Base-by-base conservation (phyloP, 2,797 vertebrate genomes). In the Taeniopygia guttata region DNA sequence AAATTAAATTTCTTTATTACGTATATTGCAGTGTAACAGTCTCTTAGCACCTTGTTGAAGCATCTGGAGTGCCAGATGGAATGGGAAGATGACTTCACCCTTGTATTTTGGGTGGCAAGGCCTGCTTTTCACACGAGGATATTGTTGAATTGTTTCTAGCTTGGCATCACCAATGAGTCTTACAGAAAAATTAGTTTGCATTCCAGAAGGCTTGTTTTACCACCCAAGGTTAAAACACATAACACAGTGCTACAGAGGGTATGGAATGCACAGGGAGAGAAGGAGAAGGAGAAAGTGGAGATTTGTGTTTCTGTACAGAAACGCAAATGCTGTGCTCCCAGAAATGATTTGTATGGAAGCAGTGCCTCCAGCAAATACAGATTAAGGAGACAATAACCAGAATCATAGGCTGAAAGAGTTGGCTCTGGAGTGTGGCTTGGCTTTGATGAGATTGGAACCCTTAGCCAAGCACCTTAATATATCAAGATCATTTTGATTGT, bases 211-310 rank as follows among this genome's bases (percentile, higher is more conserved):
- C 25, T 68, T 56, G 7, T 43, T 83, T 51, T 66, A 1, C 23
- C 4, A 48, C 25, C 11, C 21, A n/a, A n/a, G 36, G 16, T 78
- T 30, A 72, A 84, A 95, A 49, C 48, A 16, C 16, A 40, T 75
- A 38, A 56, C 7, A 13, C 0, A 0, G 20, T 52, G 34, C 40
- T 82, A 0, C 27, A 56, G 38, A 45, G 43, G 4, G 2, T 42
- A 7, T 73, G 63, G 59, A 70, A 63, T 34, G 29, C 12, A 22
- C 13, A 20, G 59, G 5, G 13, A 34, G 23, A 19, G 22, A 49
- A 74, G 30, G 32, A 63, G n/a, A 20, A 58, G 32, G 22, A 67
- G n/a, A 12, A 60, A 56, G 8, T 29, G 45, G 62, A 83, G 27
- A 18, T 68, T 32, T 54, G 22, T 79, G 26, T 77, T 84, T 87